phyloP scores from a whole-genome alignment of 2,797 vertebrate genomes.

The Rhabdomys pumilio region DNA sequence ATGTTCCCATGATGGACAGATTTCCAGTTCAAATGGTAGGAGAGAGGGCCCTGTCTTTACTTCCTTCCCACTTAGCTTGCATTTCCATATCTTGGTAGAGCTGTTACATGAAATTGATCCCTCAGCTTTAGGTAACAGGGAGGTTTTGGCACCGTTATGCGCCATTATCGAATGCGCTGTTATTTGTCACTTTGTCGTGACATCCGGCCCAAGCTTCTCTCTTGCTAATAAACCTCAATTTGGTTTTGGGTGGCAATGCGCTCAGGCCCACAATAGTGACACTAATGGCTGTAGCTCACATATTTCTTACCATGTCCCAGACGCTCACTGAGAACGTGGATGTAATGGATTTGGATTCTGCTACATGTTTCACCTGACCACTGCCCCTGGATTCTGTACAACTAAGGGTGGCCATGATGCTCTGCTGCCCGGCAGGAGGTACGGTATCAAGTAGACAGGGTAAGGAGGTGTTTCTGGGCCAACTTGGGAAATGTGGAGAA shows the following conservation, averaged over 20 bases:
- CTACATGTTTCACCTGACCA: rapidly evolving
- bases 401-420: neutral
- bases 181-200: conserved; percentile 64
- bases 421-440: too few species aligned
- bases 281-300: neutral
- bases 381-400: neutral
- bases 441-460: neutral
- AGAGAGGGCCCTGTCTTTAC: conserved; percentile 40
- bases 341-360: neutral
- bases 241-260: conserved; percentile 30
- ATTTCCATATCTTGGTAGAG: conserved; percentile 72
- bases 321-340: neutral
- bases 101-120: conserved; percentile 68
- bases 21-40: conserved; percentile 59
- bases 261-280: neutral
- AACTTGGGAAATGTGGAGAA: neutral
- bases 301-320: neutral
- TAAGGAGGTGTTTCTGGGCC: neutral
- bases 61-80: conserved; percentile 68
- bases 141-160: conserved; percentile 1
- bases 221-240: conserved; percentile 57
- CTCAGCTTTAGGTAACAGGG: conserved; percentile 63
- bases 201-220: conserved; percentile 46
- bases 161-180: conserved; percentile 1
- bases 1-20: conserved; percentile 30